Base-by-base conservation (phyloP, 2,797 vertebrate species). In the Chaunax sp. region DNA sequence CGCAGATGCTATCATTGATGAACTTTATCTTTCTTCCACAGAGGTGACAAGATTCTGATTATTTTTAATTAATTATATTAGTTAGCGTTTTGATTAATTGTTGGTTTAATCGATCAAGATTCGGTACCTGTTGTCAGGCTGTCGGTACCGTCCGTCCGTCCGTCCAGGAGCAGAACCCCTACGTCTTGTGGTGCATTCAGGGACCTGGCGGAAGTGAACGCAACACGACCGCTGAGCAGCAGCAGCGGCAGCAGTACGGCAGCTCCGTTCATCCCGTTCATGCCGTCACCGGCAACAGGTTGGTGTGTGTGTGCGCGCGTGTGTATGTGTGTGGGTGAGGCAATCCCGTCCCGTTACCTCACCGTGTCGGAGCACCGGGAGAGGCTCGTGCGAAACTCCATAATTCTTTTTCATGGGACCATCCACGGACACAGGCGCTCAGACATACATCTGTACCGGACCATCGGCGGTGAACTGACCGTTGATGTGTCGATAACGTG, bases 221-320 rank as follows among this genome's bases (percentile, higher is more conserved):
- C 68, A 28, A 41, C 83, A 1, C 80, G n/a, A 70, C 49, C 44
- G 67, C 71, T 30, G 59, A 87, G 49, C 64, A 90, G 70, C 76
- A 85, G 72, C 44, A 90, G 70, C 76, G 84, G 72, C 44, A 77
- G 20, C 53, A 74, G 25, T 26, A 56, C 52, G 5, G 78, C 49
- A 1, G 53, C 67, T 58, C 76, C 65, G 52, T 18, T 76, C 85
- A 82, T 87, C 81, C 8, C 14, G 38, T 40, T 83, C 46, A 43
- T 70, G 41, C 61, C 69, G 72, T 54, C 79, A 65, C 73, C 80
- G 69, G 60, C 81, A 81, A 84, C 84, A 79, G 84, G 82, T 87
- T 0, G 57, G 64, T 37, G 58, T 7, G 28, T 9, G n/a, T 3
- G 35, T 4, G 22, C 6, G 37, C 13, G 23, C 16, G 47, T 11